These are phyloP conservation scores for Synergus itoensis DNA, from an alignment of 2,888 invertebrate genomes.

Conservation along the genomic window DNA sequence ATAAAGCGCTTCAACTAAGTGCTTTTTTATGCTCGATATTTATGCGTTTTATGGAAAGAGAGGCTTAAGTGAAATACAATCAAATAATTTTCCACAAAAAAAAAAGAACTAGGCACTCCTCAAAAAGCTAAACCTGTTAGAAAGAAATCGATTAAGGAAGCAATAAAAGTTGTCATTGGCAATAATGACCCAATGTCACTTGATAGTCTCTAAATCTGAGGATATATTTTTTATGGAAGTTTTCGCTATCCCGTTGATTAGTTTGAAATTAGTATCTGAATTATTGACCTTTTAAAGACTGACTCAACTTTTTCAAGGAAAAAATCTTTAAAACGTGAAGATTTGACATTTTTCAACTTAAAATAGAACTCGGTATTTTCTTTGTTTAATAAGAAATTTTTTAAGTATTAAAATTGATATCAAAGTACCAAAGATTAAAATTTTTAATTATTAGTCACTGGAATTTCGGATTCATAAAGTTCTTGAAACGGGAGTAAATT, in stretches of 20 bases:
- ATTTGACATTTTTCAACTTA: not conserved
- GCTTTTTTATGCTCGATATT: not conserved
- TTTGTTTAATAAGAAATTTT: not conserved
- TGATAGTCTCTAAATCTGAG: not conserved
- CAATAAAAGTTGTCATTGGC: conserved; percentile 3
- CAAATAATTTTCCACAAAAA: not conserved
- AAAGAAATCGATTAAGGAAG: not conserved
- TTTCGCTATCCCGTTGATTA: not conserved
- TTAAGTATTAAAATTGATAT: too few relatives aligned
- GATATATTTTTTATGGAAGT: not conserved
- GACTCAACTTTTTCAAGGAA: conserved; percentile 37
- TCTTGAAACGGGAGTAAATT: not conserved
- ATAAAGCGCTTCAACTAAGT: conserved; percentile 2
- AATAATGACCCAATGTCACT: not conserved
- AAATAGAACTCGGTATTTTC: not conserved
- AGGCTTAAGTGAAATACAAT: not conserved
- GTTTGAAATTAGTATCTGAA: conserved; percentile 20
- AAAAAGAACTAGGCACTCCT: not conserved
- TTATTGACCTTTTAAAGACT: conserved; percentile 23
- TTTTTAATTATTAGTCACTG: too few relatives aligned
- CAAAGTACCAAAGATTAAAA: too few relatives aligned
- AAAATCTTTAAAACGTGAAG: not conserved
- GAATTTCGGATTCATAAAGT: not conserved
- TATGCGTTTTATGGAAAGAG: not conserved
- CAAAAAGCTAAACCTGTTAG: not conserved